Percentiles rank a stretch among this genome's conserved stretches.
Conservation (phyloP, 2,888 invertebrate species). For the Brenthis daphne region DNA sequence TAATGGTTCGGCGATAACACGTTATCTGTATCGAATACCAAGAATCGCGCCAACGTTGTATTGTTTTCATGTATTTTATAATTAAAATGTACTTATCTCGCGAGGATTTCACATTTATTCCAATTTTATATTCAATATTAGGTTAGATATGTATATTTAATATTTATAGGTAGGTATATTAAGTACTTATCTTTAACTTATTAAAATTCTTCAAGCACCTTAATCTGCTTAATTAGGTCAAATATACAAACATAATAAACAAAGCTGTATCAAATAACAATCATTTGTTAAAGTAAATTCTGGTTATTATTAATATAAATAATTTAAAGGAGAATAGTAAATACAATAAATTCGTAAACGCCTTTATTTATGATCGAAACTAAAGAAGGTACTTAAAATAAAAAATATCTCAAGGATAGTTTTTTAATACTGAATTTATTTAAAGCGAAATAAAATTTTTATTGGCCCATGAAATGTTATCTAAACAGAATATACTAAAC, state of each 20-base stretch:
- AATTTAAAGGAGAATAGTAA: background rate
- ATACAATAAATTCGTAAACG: too few relatives aligned
- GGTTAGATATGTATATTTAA: too few relatives aligned
- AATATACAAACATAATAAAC: too few relatives aligned
- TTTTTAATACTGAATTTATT: conserved; percentile 32
- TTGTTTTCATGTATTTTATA: conserved; percentile 38
- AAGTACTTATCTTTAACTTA: too few relatives aligned
- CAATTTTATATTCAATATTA: background rate
- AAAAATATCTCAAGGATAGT: conserved; percentile 30
- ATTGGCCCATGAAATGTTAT: conserved; percentile 64
- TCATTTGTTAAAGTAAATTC: too few relatives aligned
- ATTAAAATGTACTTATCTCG: conserved; percentile 33
- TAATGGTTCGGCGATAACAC: conserved; percentile 44
- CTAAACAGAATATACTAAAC: conserved; percentile 53
- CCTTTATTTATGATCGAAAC: background rate
- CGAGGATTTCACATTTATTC: conserved; percentile 22
- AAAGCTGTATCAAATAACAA: too few relatives aligned
- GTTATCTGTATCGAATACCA: conserved; percentile 45
- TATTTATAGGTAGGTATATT: too few relatives aligned
- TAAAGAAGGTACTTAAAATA: conserved; percentile 13
- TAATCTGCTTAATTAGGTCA: too few relatives aligned
- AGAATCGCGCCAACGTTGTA: conserved; percentile 41
- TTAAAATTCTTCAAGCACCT: too few relatives aligned
- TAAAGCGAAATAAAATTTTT: conserved; percentile 54
- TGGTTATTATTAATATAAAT: background rate